Conservation (phyloP, 1,140 invertebrate genomes). For the Zaprionus tsacasi region DNA sequence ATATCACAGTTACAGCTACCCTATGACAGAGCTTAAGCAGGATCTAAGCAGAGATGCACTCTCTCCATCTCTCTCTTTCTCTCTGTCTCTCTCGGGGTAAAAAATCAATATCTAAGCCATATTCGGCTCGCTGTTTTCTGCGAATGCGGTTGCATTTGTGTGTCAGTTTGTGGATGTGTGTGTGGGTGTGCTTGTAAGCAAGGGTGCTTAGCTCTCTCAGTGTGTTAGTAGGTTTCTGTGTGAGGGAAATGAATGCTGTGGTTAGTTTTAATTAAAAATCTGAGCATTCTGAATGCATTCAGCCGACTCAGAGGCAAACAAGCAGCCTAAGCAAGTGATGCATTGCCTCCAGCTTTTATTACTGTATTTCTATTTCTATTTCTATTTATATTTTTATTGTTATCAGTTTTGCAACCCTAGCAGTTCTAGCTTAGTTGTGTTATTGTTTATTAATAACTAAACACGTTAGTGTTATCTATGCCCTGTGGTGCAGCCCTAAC, state of each 20-base stretch:
- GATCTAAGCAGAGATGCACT: background rate
- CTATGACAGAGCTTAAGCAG: background rate
- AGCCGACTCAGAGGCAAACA: slow-evolving; percentile 6
- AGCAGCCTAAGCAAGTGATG: background rate
- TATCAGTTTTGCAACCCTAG: background rate
- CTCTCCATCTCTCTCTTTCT: too few species aligned
- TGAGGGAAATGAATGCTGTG: background rate
- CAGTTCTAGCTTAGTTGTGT: background rate
- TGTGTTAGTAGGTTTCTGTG: background rate
- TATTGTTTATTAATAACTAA: slow-evolving; percentile 10
- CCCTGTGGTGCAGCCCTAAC: background rate
- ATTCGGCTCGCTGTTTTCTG: slow-evolving; percentile 1
- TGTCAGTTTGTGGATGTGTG: background rate
- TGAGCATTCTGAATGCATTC: slow-evolving; percentile 8
- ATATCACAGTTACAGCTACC: background rate
- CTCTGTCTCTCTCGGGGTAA: background rate
- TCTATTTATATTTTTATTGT: background rate
- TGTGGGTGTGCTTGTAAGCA: background rate
- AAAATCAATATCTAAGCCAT: slow-evolving; percentile 8
- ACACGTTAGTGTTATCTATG: background rate
- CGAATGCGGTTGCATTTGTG: background rate
- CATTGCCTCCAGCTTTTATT: slow-evolving; percentile 2
- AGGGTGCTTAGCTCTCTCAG: background rate
- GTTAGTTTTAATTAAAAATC: slow-evolving; percentile 13
- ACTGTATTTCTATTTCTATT: background rate